These are phyloP conservation scores for Orthosia cruda DNA, from an alignment of 2,888 invertebrate genomes.

Conservation along the genomic window DNA sequence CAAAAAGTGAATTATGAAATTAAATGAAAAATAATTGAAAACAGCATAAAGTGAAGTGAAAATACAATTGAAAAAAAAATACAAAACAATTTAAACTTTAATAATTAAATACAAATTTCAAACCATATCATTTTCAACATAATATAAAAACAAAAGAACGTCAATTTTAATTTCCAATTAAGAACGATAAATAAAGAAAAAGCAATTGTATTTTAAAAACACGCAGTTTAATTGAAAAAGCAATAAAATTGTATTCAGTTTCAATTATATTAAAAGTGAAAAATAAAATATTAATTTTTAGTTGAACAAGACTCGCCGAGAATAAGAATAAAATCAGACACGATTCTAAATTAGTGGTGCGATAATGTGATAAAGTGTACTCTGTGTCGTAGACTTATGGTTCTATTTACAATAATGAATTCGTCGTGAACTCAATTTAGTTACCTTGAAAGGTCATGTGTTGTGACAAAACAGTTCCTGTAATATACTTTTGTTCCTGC, in stretches of 20 bases:
- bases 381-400: constrained; percentile 28
- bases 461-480: constrained; percentile 51
- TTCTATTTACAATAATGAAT: constrained; percentile 26
- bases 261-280: constrained; percentile 25
- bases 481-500: constrained; percentile 19
- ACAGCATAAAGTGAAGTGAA: constrained; percentile 11
- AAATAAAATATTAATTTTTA: constrained; percentile 30
- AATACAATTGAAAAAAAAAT: constrained; percentile 1
- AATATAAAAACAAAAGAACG: constrained; percentile 40
- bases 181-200: background rate
- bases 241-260: constrained; percentile 29
- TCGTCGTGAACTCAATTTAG: constrained; percentile 13
- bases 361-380: constrained; percentile 67
- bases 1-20: background rate
- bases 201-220: constrained; percentile 9
- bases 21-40: background rate
- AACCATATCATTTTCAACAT: constrained; percentile 63
- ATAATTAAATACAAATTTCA: constrained; percentile 19
- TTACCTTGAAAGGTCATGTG: constrained; percentile 22
- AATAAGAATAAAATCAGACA: constrained; percentile 54
- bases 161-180: constrained; percentile 58
- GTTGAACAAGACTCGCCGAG: constrained; percentile 33
- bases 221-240: constrained; percentile 17
- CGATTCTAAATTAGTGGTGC: constrained; percentile 72
- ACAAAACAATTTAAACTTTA: constrained; percentile 3